These are phyloP conservation scores for Polydrusus pterygomalis DNA, from an alignment of 2,888 invertebrate species.

Conservation along the genomic window DNA sequence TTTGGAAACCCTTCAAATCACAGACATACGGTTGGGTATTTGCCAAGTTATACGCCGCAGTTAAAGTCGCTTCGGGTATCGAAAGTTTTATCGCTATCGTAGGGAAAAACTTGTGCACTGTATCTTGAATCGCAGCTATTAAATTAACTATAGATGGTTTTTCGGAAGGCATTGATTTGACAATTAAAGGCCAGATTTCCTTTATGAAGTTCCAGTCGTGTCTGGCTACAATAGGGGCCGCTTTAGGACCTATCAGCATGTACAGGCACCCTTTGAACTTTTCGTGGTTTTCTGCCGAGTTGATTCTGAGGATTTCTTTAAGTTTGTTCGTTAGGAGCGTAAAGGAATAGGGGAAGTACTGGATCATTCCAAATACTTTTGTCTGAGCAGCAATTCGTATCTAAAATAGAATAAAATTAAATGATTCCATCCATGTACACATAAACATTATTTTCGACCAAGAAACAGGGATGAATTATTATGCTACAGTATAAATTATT, in stretches of 20 bases:
- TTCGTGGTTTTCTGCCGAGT: conserved; percentile 78
- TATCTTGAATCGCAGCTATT: conserved; percentile 75
- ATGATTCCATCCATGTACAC: too few relatives aligned
- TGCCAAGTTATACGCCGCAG: conserved; percentile 73
- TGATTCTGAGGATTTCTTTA: conserved; percentile 77
- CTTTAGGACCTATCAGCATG: conserved; percentile 81
- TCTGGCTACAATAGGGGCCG: conserved; percentile 79
- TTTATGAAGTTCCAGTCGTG: conserved; percentile 85
- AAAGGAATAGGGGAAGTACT: conserved; percentile 82
- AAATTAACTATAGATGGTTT: conserved; percentile 86
- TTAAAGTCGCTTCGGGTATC: conserved; percentile 74
- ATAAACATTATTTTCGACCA: too few relatives aligned
- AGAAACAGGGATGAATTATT: too few relatives aligned
- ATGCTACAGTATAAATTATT: too few relatives aligned
- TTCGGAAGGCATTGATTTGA: conserved; percentile 87
- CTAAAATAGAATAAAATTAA: conserved; percentile 67
- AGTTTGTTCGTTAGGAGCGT: conserved; percentile 78
- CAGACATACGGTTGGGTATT: conserved; percentile 67
- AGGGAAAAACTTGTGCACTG: conserved; percentile 77
- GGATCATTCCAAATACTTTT: conserved; percentile 78
- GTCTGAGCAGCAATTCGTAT: conserved; percentile 81
- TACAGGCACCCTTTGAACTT: conserved; percentile 87
- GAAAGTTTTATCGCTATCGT: conserved; percentile 77
- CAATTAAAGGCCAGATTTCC: conserved; percentile 85
- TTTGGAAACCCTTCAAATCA: conserved; percentile 69